phyloP scores from a whole-genome alignment of 2,113 vertebrate genomes.

The Nestor notabilis region DNA sequence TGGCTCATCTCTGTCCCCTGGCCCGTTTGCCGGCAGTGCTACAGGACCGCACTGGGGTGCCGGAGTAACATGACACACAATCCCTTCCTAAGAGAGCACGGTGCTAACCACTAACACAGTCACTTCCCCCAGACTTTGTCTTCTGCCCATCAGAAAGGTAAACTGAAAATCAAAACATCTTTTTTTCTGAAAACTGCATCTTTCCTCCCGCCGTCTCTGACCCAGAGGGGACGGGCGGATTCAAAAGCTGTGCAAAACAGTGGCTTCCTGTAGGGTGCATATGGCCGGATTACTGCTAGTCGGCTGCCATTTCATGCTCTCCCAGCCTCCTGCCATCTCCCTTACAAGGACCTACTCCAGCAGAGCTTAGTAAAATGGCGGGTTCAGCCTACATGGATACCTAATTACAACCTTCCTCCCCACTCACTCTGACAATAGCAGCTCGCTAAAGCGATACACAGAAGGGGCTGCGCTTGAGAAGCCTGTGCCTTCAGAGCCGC shows the following conservation, averaged over 20 bases:
- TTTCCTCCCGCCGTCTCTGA: not conserved
- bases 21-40: not conserved
- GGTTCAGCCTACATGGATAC: constrained; percentile 56
- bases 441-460: not conserved
- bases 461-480: not conserved
- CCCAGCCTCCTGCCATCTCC: constrained; percentile 66
- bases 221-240: constrained; percentile 25
- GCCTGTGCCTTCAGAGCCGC: not conserved
- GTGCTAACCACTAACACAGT: not conserved
- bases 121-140: not conserved
- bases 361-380: constrained; percentile 64
- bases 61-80: not conserved
- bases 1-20: not conserved
- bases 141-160: not conserved
- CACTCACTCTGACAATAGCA: constrained; percentile 29
- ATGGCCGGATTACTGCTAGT: constrained; percentile 64
- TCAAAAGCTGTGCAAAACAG: constrained; percentile 21
- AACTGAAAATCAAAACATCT: not conserved
- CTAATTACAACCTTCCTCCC: constrained; percentile 61
- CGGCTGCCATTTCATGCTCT: constrained; percentile 66
- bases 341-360: constrained; percentile 62
- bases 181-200: not conserved
- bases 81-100: not conserved
- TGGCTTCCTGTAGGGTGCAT: constrained; percentile 62
- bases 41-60: not conserved